Evolutionary conservation across 2,797 vertebrate genomes (phyloP), one percentile per base, ranked within the genome.

Genomic region (Microhierax caerulescens): DNA sequence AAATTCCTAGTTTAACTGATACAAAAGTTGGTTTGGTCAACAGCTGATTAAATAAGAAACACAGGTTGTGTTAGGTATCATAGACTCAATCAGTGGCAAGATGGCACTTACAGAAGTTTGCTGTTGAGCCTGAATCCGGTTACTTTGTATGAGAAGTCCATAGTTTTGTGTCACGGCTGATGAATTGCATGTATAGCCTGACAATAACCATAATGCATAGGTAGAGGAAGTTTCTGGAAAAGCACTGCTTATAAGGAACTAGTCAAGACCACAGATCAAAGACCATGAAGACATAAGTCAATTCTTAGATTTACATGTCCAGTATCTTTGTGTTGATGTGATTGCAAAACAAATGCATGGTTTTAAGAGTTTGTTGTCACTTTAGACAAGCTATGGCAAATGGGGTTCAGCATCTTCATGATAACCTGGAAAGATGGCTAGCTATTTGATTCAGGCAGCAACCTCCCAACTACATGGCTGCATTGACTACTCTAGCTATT

Each of bases 341-440:
- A 34, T 8, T 51, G 17, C 28, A 78, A 43, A 76, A 57, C 6
- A 27, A 25, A 9, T 25, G 9, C 3, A 8, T 30, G 22, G 47
- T 37, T 54, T 59, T 68, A 88, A 27, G 7, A 77, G 1, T 16
- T 36, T 54, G 18, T 17, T 90, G 56, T 12, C 7, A 4, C 63
- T 90, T 73, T 30, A 45, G 51, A 81, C 11, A 43, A 67, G 34
- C 7, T 54, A 23, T 5, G 9, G 39, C 8, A 80, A 74, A 50
- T 2, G 3, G 60, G 7, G 5, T 32, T 83, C 34, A 47, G 16
- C 0, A 0, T 41, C 13, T 63, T n/a, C 3, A 2, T 37, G 23
- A 41, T 21, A 70, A 74, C 16, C 36, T 45, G 43, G 25, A 88
- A 74, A 7, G 2, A 60, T 25, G 9, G 30, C 48, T 28, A 54